Base-by-base conservation (phyloP, 2,888 invertebrate species). In the Callyntrura guangdongensis region DNA sequence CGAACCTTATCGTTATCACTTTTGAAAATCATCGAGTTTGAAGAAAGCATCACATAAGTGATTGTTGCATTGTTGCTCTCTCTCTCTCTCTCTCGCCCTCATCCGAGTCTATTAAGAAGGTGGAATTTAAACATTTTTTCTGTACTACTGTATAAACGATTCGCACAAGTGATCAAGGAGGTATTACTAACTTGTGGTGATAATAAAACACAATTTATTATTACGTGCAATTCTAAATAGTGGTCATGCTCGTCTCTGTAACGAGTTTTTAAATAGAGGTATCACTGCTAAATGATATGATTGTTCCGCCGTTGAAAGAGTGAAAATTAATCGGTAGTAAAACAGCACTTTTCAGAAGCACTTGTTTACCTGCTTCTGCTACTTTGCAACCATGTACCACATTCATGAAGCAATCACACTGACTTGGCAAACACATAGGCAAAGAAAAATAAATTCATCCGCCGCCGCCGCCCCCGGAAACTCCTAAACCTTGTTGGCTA, bases 111-210 rank as follows among this genome's bases (percentile, higher is more conserved):
- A n/a, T n/a, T n/a, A n/a, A 77, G 22, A 14, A 53, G 53, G 20
- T 20, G 49, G 17, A 72, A 36, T 36, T n/a, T n/a, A 36, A 72
- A 69, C 56, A 14, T 4, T 27, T 36, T n/a, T n/a, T 36, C 25
- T 36, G 36, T 36, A 2, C 1, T 5, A 27, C 3, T 61, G 64
- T 77, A n/a, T 61, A 77, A 77, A 36, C 11, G 77, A 86, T 86
- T 64, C 79, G 86, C 86, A 77, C 64, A 86, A 86, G 64, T 86
- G 86, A 64, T 64, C 86, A 86, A 45, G 67, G 47, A 20, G 47
- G 47, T 27, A 25, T 0, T 17, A 47, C 2, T 17, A 17, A 47
- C 3, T 47, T 47, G 9, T 11, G 17, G 17, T 5, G 17, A 12
- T 45, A 27, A 69, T n/a, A 27, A 69, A 2, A 27, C 2, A 9